A percentile compares a stretch with the other conserved stretches of the same genome.
These are phyloP conservation scores for Mus spicilegus DNA, from an alignment of 2,113 vertebrate species.

Conservation along the genomic window DNA sequence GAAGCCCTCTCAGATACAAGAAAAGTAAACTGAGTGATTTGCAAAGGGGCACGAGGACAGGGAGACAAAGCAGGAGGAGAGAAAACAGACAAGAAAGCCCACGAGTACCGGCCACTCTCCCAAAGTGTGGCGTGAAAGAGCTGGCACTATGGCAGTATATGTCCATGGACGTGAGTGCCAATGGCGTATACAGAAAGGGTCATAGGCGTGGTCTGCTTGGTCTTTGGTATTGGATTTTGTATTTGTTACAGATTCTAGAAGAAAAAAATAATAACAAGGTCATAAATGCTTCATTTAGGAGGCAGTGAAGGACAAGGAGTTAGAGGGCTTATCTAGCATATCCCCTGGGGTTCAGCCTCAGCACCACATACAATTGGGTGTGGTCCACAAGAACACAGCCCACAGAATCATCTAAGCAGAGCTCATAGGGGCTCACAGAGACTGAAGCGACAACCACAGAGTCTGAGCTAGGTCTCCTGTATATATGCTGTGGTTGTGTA, in stretches of 20 bases:
- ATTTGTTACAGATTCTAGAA: not conserved
- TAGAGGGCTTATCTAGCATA: not conserved
- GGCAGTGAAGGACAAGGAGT: not conserved
- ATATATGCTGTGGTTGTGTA: not conserved
- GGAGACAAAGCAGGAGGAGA: not conserved
- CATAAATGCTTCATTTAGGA: not conserved
- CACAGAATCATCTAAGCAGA: not conserved
- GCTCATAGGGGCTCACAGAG: not conserved
- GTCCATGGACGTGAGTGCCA: not conserved
- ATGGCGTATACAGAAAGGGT: not conserved
- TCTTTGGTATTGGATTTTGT: not conserved
- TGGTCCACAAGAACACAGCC: not conserved
- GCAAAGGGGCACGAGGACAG: not conserved
- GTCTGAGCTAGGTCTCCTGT: not conserved
- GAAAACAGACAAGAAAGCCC: not conserved
- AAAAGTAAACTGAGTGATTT: not conserved
- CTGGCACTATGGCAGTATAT: fast-evolving
- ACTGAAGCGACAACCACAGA: not conserved
- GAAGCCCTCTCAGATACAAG: not conserved
- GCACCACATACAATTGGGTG: not conserved
- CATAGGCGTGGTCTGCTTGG: not conserved
- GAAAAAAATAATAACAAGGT: not conserved
- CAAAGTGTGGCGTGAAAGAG: not conserved
- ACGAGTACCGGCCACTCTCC: not conserved
- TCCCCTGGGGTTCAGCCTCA: not conserved